A percentile compares a stretch with the other conserved stretches of the same genome.
Evolutionary conservation across 2,888 invertebrate genomes (phyloP).

Genomic region (Diplazon laetatorius): DNA sequence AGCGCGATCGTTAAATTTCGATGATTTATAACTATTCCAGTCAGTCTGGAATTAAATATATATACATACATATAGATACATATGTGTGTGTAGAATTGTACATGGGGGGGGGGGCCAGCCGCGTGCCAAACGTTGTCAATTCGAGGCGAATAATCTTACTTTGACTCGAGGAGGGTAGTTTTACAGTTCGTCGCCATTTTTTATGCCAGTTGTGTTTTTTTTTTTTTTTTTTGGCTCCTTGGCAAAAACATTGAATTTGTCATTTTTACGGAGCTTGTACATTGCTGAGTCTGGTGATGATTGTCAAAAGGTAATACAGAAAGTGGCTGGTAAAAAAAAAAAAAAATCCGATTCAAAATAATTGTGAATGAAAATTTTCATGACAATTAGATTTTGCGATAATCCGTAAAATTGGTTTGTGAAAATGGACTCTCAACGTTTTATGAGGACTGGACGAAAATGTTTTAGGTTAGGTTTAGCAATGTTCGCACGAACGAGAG

Average conservation of each 20-base stretch:
- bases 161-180: neutral
- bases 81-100: conserved; percentile 4
- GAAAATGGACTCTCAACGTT: too few species aligned
- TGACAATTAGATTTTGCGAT: neutral
- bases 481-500: neutral
- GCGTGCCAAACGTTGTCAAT: neutral
- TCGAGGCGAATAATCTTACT: conserved; percentile 3
- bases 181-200: neutral
- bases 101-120: neutral
- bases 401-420: neutral
- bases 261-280: too few species aligned
- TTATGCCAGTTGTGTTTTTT: neutral
- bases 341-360: too few species aligned
- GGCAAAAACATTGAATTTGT: neutral
- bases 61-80: conserved; percentile 12
- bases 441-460: too few species aligned
- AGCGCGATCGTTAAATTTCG: conserved; percentile 49
- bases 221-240: neutral
- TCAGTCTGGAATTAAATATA: too few species aligned
- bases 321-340: neutral
- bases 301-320: too few species aligned
- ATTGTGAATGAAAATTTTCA: neutral
- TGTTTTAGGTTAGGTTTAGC: too few species aligned
- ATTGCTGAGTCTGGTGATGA: too few species aligned
- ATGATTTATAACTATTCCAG: conserved; percentile 56